These are phyloP conservation scores for Drosophila sp. DNA, from an alignment of 1,140 invertebrate genomes.

Conservation along the genomic window DNA sequence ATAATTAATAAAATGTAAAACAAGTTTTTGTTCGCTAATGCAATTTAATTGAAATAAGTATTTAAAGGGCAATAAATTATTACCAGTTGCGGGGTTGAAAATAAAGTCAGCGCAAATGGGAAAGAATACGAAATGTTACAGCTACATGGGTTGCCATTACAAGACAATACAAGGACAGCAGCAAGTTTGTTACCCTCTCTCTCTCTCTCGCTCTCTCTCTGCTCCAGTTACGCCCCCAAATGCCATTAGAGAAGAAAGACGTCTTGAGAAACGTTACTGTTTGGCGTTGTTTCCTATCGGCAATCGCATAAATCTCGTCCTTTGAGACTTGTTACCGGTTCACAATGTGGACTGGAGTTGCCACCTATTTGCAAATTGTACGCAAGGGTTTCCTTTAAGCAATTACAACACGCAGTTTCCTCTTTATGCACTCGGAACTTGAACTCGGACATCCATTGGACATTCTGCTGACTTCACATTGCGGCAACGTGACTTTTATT, in stretches of 20 bases:
- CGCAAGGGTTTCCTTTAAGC: conserved; percentile 75
- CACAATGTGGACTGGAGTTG: conserved; percentile 54
- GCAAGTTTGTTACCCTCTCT: conserved; percentile 10
- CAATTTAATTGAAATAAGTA: conserved; percentile 74
- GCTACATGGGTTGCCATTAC: conserved; percentile 19
- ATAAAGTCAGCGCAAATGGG: conserved; percentile 9
- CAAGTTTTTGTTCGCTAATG: conserved; percentile 50
- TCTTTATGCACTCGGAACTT: conserved; percentile 53
- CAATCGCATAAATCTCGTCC: conserved; percentile 81
- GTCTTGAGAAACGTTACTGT: conserved; percentile 34
- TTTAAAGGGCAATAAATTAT: conserved; percentile 74
- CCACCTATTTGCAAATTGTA: conserved; percentile 79
- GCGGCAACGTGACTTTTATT: conserved; percentile 76
- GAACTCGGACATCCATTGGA: conserved; percentile 49
- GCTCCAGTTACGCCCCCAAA: conserved; percentile 60
- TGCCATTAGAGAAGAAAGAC: conserved; percentile 66
- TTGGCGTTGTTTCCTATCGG: conserved; percentile 51
- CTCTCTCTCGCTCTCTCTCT: not conserved
- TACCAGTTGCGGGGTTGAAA: conserved; percentile 24
- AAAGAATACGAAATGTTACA: conserved; percentile 18
- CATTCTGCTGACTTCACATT: conserved; percentile 72
- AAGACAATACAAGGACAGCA: conserved; percentile 59
- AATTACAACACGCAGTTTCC: conserved; percentile 70
- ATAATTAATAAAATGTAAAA: conserved; percentile 67
- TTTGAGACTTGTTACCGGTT: conserved; percentile 77